phyloP scores from a whole-genome alignment of 2,113 vertebrate genomes.

The Grus americana region DNA sequence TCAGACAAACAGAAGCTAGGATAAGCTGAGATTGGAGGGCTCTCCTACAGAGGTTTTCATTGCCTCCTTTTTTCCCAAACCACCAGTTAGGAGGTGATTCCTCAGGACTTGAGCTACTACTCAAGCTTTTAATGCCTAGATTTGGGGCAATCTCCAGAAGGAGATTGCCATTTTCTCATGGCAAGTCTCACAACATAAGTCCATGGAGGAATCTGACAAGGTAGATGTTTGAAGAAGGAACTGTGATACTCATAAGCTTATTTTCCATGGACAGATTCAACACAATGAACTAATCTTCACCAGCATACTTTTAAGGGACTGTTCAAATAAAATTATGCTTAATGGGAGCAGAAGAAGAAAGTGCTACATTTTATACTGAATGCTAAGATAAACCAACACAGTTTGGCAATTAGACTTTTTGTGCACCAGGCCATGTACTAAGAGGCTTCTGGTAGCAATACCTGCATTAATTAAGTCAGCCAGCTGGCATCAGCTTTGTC shows the following conservation, averaged over 20 bases:
- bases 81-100: background rate
- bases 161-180: background rate
- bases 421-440: background rate
- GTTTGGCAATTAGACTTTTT: background rate
- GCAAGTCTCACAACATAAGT: background rate
- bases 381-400: background rate
- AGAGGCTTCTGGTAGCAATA: background rate
- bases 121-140: background rate
- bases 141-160: background rate
- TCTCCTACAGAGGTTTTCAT: background rate
- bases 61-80: background rate
- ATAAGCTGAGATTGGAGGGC: background rate
- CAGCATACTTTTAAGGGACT: background rate
- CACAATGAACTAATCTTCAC: background rate
- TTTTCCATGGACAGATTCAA: background rate
- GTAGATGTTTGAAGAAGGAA: background rate
- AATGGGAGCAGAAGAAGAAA: background rate
- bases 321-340: background rate
- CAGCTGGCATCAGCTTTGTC: slow-evolving; percentile 3
- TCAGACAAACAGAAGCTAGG: background rate
- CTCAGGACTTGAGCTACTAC: background rate
- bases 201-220: background rate
- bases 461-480: background rate
- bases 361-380: background rate
- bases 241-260: background rate